Conservation (phyloP, 2,888 invertebrate species). For the Argyresthia goedartella region DNA sequence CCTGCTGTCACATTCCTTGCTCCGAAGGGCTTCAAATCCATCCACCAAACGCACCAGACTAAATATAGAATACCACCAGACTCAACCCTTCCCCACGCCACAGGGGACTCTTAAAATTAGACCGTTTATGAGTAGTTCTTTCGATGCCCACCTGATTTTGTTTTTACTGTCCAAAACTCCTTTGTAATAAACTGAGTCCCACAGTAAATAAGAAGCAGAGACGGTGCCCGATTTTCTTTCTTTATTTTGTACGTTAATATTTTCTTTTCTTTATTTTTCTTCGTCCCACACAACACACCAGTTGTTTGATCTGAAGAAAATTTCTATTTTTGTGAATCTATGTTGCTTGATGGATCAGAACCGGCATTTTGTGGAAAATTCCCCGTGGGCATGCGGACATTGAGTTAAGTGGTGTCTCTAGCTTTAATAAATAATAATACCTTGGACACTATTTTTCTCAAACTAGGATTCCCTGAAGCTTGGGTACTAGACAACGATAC, state of each 20-base stretch:
- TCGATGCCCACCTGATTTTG: constrained; percentile 14
- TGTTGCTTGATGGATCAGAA: too few species aligned
- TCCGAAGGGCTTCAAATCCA: constrained; percentile 37
- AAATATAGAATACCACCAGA: constrained; percentile 12
- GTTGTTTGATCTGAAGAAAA: too few species aligned
- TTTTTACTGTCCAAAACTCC: constrained; percentile 10
- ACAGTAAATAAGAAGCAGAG: constrained; percentile 3
- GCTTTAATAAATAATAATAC: too few species aligned
- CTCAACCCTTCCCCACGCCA: not conserved
- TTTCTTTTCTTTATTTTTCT: too few species aligned
- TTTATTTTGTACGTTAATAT: not conserved
- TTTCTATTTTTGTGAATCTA: too few species aligned
- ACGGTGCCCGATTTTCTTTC: not conserved
- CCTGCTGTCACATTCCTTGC: constrained; percentile 61
- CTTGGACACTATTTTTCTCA: too few species aligned
- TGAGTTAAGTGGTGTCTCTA: too few species aligned
- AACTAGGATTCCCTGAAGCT: too few species aligned
- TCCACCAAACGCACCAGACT: constrained; percentile 17
- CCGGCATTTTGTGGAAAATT: too few species aligned
- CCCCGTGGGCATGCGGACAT: too few species aligned
- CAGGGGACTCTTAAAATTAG: not conserved
- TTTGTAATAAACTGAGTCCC: constrained; percentile 8
- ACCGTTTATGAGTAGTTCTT: not conserved
- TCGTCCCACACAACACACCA: too few species aligned
- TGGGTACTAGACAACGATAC: too few species aligned